These are phyloP conservation scores for Peromyscus leucopus DNA, from an alignment of 2,113 vertebrate species.

Conservation along the genomic window DNA sequence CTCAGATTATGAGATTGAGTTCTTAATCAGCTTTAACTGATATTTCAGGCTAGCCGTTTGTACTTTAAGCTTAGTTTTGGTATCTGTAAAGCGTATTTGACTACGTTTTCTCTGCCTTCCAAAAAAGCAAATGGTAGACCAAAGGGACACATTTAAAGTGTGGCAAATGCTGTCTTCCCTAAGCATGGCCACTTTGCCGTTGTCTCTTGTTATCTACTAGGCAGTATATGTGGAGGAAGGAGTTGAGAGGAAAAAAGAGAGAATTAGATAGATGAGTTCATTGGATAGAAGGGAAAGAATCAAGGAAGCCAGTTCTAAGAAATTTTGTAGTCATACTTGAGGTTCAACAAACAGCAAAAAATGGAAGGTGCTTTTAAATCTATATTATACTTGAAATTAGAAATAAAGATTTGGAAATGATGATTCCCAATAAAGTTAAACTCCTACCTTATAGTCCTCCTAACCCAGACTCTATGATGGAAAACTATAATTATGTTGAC, in stretches of 20 bases:
- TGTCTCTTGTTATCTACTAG: not conserved
- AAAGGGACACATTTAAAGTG: not conserved
- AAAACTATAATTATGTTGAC: not conserved
- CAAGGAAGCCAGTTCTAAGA: not conserved
- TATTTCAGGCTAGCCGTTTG: not conserved
- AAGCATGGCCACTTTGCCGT: not conserved
- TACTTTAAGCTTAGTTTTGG: not conserved
- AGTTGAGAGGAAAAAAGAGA: not conserved
- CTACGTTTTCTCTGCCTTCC: not conserved
- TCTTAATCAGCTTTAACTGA: not conserved
- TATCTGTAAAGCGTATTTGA: not conserved
- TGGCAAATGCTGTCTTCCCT: not conserved
- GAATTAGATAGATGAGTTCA: too few relatives aligned
- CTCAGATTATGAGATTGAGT: slow-evolving; percentile 12
- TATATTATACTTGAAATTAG: not conserved
- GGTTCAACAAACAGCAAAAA: not conserved
- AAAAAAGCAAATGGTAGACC: not conserved
- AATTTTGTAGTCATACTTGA: not conserved
- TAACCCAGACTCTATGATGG: not conserved
- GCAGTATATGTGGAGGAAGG: not conserved
- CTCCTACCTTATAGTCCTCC: not conserved
- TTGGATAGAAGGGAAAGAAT: not conserved
- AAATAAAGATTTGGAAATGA: not conserved
- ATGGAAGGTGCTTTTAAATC: not conserved
- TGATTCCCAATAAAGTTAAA: not conserved